Conservation (phyloP, 2,888 invertebrate genomes). For the Mycalesis mineus region DNA sequence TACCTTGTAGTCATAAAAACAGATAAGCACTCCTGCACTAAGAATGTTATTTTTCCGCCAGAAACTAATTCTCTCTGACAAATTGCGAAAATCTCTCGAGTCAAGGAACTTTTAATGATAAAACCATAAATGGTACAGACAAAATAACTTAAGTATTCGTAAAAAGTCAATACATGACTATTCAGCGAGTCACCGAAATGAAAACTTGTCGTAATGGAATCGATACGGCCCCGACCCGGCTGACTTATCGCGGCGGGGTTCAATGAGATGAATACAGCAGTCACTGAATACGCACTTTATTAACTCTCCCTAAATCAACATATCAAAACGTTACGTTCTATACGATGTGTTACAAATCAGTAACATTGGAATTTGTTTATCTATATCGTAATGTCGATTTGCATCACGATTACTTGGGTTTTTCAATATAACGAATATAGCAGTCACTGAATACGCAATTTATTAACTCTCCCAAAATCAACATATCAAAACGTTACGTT, state of each 20-base stretch:
- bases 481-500: not conserved
- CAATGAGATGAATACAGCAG: not conserved
- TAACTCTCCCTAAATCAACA: not conserved
- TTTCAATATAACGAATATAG: not conserved
- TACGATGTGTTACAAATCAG: no score
- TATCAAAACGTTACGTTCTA: no score
- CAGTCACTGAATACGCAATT: not conserved
- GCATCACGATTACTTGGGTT: no score
- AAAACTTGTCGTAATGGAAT: not conserved
- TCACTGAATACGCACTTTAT: not conserved
- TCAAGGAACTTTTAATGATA: no score
- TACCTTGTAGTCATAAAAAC: no score
- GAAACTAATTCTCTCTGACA: no score
- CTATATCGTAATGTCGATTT: no score
- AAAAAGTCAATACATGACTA: not conserved
- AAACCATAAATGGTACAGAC: not conserved
- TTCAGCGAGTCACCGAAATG: not conserved
- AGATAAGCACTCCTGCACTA: no score
- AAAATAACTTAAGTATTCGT: not conserved
- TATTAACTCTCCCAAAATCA: not conserved
- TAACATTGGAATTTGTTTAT: no score
- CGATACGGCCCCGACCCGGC: not conserved
- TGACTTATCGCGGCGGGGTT: not conserved
- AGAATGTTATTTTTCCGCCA: no score
- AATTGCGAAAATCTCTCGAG: not conserved